These are phyloP conservation scores for Triplophysa rosa DNA, from an alignment of 2,113 vertebrate species.

Conservation along the genomic window DNA sequence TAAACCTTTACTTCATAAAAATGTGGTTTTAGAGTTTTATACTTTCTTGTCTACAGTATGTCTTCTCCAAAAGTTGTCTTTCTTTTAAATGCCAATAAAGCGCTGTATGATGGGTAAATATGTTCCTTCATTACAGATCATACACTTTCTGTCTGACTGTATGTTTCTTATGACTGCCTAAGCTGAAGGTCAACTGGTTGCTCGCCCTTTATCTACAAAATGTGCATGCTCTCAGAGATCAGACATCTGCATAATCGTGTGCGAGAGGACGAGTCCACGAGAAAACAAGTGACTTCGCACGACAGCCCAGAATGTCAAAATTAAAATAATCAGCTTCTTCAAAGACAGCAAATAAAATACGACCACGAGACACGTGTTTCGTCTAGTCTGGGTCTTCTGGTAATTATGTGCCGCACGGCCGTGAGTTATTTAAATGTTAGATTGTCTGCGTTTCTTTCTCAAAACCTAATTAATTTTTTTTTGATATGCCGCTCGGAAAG, in stretches of 20 bases:
- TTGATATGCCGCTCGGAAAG: slow-evolving; percentile 50
- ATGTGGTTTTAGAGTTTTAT: no score
- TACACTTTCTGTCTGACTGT: neutral
- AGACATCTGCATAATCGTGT: slow-evolving; percentile 53
- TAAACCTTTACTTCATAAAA: no score
- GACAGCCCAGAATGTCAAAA: slow-evolving; percentile 62
- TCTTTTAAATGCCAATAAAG: neutral
- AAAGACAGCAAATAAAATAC: slow-evolving; percentile 49
- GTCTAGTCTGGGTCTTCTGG: slow-evolving; percentile 31
- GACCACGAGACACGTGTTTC: slow-evolving; percentile 26
- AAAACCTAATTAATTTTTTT: slow-evolving; percentile 51
- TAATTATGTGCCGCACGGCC: slow-evolving; percentile 61
- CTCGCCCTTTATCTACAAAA: slow-evolving; percentile 49
- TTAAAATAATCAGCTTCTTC: slow-evolving; percentile 59
- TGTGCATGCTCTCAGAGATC: slow-evolving; percentile 55
- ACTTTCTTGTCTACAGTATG: no score
- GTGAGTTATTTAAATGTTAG: slow-evolving; percentile 58
- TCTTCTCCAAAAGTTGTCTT: neutral
- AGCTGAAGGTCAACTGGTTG: slow-evolving; percentile 45
- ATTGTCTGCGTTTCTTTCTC: slow-evolving; percentile 51
- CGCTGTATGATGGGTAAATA: neutral
- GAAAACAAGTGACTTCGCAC: slow-evolving; percentile 47
- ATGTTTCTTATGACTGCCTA: slow-evolving; percentile 27
- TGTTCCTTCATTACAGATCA: neutral
- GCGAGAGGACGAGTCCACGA: slow-evolving; percentile 43